Conservation (phyloP, 2,797 vertebrate genomes). For the Pantherophis alleghaniensis region DNA sequence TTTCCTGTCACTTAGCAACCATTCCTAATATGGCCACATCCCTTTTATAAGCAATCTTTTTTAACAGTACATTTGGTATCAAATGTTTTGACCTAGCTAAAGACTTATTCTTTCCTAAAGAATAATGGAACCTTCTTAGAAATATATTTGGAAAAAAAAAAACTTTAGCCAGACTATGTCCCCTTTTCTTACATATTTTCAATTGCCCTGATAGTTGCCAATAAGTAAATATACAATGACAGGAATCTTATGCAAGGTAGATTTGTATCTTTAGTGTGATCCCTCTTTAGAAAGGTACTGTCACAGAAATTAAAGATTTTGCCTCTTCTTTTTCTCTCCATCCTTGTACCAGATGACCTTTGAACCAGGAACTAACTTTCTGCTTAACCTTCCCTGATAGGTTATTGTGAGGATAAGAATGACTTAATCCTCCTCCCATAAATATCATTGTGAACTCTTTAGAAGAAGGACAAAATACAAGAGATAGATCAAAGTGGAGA, state of each 20-base stretch:
- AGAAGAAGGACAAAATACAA: background rate
- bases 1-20: constrained; percentile 30
- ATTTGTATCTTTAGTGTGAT: background rate
- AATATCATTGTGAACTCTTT: background rate
- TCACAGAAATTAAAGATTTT: background rate
- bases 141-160: background rate
- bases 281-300: background rate
- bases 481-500: background rate
- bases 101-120: constrained; percentile 41
- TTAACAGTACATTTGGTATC: constrained; percentile 33
- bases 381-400: background rate
- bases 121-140: constrained; percentile 41
- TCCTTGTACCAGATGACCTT: background rate
- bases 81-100: constrained; percentile 17
- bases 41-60: constrained; percentile 12
- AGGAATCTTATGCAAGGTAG: background rate
- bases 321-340: background rate
- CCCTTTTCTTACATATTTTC: background rate
- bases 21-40: constrained; percentile 9
- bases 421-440: background rate
- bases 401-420: background rate
- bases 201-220: background rate
- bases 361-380: background rate
- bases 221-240: background rate
- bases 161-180: constrained; percentile 13